phyloP scores from a whole-genome alignment of 1,140 invertebrate genomes.

The Lepidurus arcticus region DNA sequence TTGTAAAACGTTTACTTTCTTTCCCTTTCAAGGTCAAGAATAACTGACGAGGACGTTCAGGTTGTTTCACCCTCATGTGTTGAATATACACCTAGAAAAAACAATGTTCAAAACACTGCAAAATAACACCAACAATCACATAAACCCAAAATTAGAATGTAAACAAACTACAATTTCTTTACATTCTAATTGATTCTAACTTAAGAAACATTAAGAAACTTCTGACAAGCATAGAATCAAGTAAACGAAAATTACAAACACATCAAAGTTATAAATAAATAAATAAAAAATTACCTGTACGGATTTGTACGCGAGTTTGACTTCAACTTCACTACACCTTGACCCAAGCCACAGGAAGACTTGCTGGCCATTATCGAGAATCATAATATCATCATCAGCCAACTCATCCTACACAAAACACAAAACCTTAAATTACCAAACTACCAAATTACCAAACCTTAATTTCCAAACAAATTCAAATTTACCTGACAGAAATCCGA shows the following conservation, averaged over 20 bases:
- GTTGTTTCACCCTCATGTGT: constrained; percentile 91
- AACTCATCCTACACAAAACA: constrained; percentile 77
- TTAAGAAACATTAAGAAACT: background rate
- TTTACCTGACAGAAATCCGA: constrained; percentile 97
- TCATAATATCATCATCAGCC: constrained; percentile 99
- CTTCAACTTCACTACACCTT: constrained; percentile 95
- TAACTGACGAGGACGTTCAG: constrained; percentile 82
- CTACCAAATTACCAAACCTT: constrained; percentile 34
- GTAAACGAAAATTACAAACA: background rate
- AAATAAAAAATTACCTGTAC: constrained; percentile 66
- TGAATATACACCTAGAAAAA: constrained; percentile 86
- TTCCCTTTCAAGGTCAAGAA: constrained; percentile 96
- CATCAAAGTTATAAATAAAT: background rate
- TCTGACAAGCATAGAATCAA: background rate
- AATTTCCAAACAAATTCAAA: constrained; percentile 21
- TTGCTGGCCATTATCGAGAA: constrained; percentile 95
- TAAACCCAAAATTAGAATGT: background rate
- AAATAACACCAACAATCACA: background rate
- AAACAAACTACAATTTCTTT: background rate
- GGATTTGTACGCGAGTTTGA: constrained; percentile 96
- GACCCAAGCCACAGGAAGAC: constrained; percentile 97
- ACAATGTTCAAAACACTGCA: background rate
- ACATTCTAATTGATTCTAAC: background rate
- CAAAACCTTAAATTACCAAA: constrained; percentile 32
- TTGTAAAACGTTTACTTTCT: constrained; percentile 88